A percentile compares a stretch with the other conserved stretches of the same genome.
phyloP scores from a whole-genome alignment of 2,113 vertebrate genomes.

The Balaenoptera acutorostrata region DNA sequence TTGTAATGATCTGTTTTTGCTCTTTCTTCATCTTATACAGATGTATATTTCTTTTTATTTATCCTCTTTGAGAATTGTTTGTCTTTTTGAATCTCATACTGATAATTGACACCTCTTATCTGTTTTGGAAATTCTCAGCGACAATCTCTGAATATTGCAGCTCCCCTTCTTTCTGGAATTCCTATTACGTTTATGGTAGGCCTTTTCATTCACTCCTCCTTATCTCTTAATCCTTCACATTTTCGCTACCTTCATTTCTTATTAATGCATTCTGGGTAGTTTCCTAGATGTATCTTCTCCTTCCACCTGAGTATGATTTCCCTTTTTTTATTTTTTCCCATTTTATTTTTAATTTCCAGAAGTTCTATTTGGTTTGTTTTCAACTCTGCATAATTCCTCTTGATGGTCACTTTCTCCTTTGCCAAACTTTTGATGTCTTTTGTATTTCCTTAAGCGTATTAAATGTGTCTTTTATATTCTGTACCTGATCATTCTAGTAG shows the following conservation, averaged over 20 bases:
- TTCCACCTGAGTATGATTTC: background rate
- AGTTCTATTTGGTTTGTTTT: background rate
- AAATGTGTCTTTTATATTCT: background rate
- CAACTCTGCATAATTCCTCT: background rate
- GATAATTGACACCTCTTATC: background rate
- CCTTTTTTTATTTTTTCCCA: background rate
- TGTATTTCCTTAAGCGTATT: background rate
- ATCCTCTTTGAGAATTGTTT: background rate
- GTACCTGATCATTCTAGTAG: background rate
- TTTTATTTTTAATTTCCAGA: conserved; percentile 24
- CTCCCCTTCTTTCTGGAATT: background rate
- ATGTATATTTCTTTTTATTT: background rate
- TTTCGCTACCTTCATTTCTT: background rate
- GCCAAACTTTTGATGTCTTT: background rate
- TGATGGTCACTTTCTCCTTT: background rate
- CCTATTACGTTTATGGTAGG: background rate
- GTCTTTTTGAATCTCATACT: background rate
- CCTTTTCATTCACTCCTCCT: background rate
- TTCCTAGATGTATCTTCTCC: background rate
- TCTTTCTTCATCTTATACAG: background rate
- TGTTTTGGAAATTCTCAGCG: background rate
- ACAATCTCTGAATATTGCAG: background rate
- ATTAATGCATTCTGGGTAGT: background rate
- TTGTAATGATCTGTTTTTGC: background rate
- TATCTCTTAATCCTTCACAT: background rate